Percentiles rank a stretch among this genome's conserved stretches.
Conservation (phyloP, 2,888 invertebrate genomes). For the Drosophila atripex region DNA sequence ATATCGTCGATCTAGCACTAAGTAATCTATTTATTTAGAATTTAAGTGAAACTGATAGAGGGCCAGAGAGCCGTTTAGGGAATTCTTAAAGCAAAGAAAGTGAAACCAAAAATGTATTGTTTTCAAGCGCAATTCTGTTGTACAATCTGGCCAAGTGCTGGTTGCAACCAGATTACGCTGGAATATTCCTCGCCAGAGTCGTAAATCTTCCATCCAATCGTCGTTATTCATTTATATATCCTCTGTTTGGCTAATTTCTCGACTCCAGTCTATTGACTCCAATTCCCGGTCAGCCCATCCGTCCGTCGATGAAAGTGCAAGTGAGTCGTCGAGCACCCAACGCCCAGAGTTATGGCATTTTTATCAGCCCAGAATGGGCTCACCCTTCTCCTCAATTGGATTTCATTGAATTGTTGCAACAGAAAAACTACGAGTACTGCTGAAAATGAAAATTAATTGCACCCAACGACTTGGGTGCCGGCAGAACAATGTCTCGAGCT, state of each 20-base stretch:
- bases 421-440: slow-evolving; percentile 23
- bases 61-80: slow-evolving; percentile 21
- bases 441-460: slow-evolving; percentile 59
- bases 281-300: slow-evolving; percentile 24
- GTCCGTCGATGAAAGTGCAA: slow-evolving; percentile 48
- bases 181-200: neutral
- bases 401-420: slow-evolving; percentile 55
- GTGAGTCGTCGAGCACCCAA: slow-evolving; percentile 26
- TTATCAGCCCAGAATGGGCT: slow-evolving; percentile 36
- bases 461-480: slow-evolving; percentile 41
- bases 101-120: slow-evolving; percentile 29
- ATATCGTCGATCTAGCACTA: slow-evolving; percentile 45
- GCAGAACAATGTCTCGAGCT: slow-evolving; percentile 36
- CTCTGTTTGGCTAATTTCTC: slow-evolving; percentile 22
- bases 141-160: slow-evolving; percentile 5
- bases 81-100: slow-evolving; percentile 25
- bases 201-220: slow-evolving; percentile 16
- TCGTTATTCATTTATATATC: slow-evolving; percentile 26
- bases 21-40: slow-evolving; percentile 43
- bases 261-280: slow-evolving; percentile 46
- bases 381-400: slow-evolving; percentile 51
- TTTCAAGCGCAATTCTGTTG: too few relatives aligned
- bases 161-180: slow-evolving; percentile 10
- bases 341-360: slow-evolving; percentile 24
- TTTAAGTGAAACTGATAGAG: slow-evolving; percentile 24